A percentile compares a stretch with the other conserved stretches of the same genome.
Evolutionary conservation across 2,888 invertebrate species (phyloP).

Genomic region (Toxonevra muliebris): DNA sequence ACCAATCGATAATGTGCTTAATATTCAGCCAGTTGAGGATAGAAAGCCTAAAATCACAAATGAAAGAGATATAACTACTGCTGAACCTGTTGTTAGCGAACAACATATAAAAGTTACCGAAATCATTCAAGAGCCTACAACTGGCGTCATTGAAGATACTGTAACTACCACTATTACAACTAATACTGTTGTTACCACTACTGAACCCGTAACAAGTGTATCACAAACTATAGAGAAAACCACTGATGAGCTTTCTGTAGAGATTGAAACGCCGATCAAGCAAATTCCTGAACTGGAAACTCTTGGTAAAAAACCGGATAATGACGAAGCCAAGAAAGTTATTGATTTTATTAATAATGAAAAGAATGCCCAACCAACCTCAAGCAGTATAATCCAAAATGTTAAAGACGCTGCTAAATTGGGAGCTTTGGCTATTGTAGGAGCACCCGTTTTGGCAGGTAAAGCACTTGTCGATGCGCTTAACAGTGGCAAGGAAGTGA

Average conservation of each 20-base stretch:
- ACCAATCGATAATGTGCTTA: not conserved
- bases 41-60: too few relatives aligned
- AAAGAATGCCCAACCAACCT: conserved; percentile 29
- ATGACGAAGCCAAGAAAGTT: conserved; percentile 40
- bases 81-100: conserved; percentile 3
- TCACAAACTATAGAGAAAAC: not conserved
- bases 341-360: conserved; percentile 52
- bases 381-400: conserved; percentile 49
- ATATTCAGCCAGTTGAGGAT: too few relatives aligned
- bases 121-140: conserved; percentile 23
- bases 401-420: conserved; percentile 79
- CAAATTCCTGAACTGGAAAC: conserved; percentile 23
- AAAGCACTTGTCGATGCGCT: conserved; percentile 86
- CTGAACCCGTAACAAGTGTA: conserved; percentile 16
- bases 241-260: not conserved
- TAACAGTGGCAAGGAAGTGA: conserved; percentile 67
- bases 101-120: conserved; percentile 24
- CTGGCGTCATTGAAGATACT: conserved; percentile 1
- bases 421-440: conserved; percentile 86
- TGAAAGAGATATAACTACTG: not conserved
- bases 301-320: conserved; percentile 18
- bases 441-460: conserved; percentile 88
- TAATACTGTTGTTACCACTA: conserved; percentile 36
- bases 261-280: not conserved
- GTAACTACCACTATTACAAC: conserved; percentile 22